These are phyloP conservation scores for Poecilus cupreus DNA, from an alignment of 2,888 invertebrate species.

Conservation along the genomic window DNA sequence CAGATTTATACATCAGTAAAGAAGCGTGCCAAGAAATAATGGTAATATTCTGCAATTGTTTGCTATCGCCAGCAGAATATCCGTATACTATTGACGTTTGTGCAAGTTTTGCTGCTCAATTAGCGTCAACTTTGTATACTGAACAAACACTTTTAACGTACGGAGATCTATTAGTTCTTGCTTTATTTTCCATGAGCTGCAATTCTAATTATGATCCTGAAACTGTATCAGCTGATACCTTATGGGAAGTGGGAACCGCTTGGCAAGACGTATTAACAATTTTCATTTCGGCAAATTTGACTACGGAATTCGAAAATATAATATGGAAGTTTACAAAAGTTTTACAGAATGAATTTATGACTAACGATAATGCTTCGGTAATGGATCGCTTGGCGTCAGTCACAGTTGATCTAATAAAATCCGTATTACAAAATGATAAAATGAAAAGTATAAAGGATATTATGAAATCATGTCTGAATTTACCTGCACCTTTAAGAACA, in stretches of 20 bases:
- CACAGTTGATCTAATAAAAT: slow-evolving; percentile 66
- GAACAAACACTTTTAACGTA: slow-evolving; percentile 71
- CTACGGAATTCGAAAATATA: slow-evolving; percentile 66
- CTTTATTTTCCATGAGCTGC: slow-evolving; percentile 73
- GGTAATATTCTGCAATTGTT: slow-evolving; percentile 69
- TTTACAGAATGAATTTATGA: slow-evolving; percentile 68
- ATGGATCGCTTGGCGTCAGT: slow-evolving; percentile 63
- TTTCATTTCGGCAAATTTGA: slow-evolving; percentile 62
- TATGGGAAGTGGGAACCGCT: slow-evolving; percentile 76
- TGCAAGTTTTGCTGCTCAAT: slow-evolving; percentile 74
- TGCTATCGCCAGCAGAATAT: slow-evolving; percentile 67
- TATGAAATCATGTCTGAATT: slow-evolving; percentile 65
- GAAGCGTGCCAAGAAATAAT: slow-evolving; percentile 71
- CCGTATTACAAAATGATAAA: slow-evolving; percentile 61
- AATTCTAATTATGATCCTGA: slow-evolving; percentile 69
- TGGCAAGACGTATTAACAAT: slow-evolving; percentile 76
- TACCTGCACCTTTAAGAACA: slow-evolving; percentile 63
- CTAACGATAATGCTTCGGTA: slow-evolving; percentile 42
- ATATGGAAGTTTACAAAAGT: slow-evolving; percentile 68
- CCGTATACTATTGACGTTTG: slow-evolving; percentile 72
- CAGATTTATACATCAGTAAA: slow-evolving; percentile 72
- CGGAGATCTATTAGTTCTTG: slow-evolving; percentile 72
- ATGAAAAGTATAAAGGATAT: slow-evolving; percentile 64
- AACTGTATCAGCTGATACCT: slow-evolving; percentile 72
- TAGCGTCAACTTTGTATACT: slow-evolving; percentile 74